These are phyloP conservation scores for Cherax destructor DNA, from an alignment of 1,140 invertebrate species.

Conservation along the genomic window DNA sequence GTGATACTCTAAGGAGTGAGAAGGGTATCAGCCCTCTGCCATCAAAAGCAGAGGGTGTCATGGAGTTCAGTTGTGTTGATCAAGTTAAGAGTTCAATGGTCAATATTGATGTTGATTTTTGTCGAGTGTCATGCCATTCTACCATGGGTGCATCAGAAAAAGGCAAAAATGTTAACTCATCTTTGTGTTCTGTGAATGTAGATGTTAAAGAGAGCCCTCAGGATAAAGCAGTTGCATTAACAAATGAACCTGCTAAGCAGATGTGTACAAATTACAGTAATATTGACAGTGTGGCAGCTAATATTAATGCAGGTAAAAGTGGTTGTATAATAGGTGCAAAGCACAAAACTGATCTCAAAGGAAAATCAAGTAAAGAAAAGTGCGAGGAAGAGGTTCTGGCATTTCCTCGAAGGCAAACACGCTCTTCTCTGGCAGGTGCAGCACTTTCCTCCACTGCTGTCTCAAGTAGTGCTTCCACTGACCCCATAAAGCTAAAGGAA, in stretches of 20 bases:
- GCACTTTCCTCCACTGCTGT: neutral
- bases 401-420: constrained; percentile 24
- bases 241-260: constrained; percentile 18
- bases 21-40: neutral
- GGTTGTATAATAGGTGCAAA: constrained; percentile 18
- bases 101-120: neutral
- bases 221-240: constrained; percentile 24
- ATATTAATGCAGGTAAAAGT: constrained; percentile 28
- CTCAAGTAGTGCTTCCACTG: neutral
- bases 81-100: constrained; percentile 5
- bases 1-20: constrained; percentile 5
- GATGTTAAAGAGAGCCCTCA: constrained; percentile 37
- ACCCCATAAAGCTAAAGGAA: constrained; percentile 75
- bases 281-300: constrained; percentile 25
- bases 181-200: constrained; percentile 31
- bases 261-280: constrained; percentile 14
- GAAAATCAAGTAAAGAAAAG: constrained; percentile 12
- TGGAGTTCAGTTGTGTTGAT: neutral
- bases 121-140: neutral
- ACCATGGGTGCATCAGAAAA: neutral
- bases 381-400: neutral
- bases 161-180: neutral
- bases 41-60: neutral
- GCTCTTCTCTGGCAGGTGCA: constrained; percentile 11
- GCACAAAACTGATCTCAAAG: constrained; percentile 41